Evolutionary conservation across 2,113 vertebrate genomes (phyloP).

Genomic region (Riparia riparia): DNA sequence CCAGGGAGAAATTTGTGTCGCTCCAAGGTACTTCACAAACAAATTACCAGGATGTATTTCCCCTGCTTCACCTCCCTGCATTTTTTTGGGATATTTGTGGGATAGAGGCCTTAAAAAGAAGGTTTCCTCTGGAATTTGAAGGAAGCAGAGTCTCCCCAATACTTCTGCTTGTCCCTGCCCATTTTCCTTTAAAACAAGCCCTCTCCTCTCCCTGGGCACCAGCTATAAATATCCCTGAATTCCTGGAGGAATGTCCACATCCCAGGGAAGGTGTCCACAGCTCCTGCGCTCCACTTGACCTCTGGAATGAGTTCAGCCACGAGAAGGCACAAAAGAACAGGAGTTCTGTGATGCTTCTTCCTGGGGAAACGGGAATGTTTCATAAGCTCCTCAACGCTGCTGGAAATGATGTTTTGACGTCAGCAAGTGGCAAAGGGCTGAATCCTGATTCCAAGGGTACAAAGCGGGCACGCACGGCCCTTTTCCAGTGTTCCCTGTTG

Average conservation of each 20-base stretch:
- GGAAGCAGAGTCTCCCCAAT: neutral
- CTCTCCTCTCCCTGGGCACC: neutral
- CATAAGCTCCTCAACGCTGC: neutral
- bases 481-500: neutral
- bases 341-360: constrained; percentile 3
- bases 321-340: constrained; percentile 17
- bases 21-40: neutral
- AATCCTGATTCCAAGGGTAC: neutral
- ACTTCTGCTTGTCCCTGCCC: neutral
- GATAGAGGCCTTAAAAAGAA: neutral
- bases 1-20: constrained; percentile 14
- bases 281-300: neutral
- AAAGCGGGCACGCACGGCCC: neutral
- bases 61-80: neutral
- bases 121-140: neutral
- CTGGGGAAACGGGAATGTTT: constrained; percentile 25
- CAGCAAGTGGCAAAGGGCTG: neutral
- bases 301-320: constrained; percentile 5
- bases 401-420: neutral
- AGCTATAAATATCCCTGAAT: constrained; percentile 31
- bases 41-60: neutral
- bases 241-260: neutral
- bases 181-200: constrained; percentile 10
- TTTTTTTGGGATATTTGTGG: neutral
- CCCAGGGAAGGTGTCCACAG: constrained; percentile 27